Percentiles rank a stretch among this genome's conserved stretches.
phyloP scores from a whole-genome alignment of 92 coral and sea anemone species.

The Porites evermanni region DNA sequence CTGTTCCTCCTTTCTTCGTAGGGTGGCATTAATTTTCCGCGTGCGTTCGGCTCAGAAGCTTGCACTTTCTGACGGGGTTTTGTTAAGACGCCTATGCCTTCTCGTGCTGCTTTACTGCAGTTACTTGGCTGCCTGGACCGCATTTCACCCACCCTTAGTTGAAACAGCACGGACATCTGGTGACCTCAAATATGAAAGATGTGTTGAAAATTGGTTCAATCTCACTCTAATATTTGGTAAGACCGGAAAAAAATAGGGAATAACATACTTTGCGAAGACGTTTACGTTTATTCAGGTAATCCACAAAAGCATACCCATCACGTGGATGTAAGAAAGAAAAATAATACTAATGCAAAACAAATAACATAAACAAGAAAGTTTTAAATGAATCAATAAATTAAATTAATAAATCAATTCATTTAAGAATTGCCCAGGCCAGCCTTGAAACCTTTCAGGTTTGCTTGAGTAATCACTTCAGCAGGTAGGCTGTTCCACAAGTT shows the following conservation, averaged over 20 bases:
- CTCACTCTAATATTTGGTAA: constrained; percentile 45
- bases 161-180: constrained; percentile 50
- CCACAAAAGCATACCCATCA: too few species aligned
- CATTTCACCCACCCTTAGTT: constrained; percentile 58
- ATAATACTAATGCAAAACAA: too few species aligned
- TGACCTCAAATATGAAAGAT: constrained; percentile 62
- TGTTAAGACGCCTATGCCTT: constrained; percentile 69
- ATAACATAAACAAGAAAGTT: too few species aligned
- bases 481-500: too few species aligned
- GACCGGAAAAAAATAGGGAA: neutral
- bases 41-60: constrained; percentile 91
- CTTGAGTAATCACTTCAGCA: too few species aligned
- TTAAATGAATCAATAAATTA: too few species aligned
- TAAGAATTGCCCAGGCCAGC: too few species aligned
- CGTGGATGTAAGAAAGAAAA: too few species aligned
- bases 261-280: neutral
- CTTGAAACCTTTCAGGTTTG: too few species aligned
- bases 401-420: too few species aligned
- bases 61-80: constrained; percentile 74
- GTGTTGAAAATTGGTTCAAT: constrained; percentile 42
- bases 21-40: constrained; percentile 81
- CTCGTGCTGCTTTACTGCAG: constrained; percentile 64
- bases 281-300: too few species aligned
- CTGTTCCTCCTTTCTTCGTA: neutral
- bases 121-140: constrained; percentile 83